phyloP scores from a whole-genome alignment of 1,140 invertebrate species.

The Meloidogyne exigua region DNA sequence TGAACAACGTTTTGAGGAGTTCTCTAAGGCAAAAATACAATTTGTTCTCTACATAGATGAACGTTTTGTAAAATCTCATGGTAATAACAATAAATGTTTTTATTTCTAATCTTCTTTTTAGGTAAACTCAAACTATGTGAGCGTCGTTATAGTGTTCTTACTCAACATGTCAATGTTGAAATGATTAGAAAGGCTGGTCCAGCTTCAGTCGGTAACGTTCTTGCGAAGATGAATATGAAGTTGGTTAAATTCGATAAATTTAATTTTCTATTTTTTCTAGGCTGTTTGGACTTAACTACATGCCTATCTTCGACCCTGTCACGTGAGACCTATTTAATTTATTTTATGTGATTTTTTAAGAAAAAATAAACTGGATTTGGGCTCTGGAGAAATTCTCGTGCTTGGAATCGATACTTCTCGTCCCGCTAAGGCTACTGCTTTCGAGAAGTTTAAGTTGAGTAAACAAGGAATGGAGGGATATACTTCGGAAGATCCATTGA shows the following conservation, averaged over 20 bases:
- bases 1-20: constrained; percentile 10
- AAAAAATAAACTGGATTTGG: constrained; percentile 23
- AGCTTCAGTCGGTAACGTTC: constrained; percentile 27
- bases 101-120: neutral
- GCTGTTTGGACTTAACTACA: constrained; percentile 28
- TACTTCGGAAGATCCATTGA: constrained; percentile 23
- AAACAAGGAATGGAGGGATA: constrained; percentile 7
- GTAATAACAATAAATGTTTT: constrained; percentile 4
- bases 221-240: constrained; percentile 38
- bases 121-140: constrained; percentile 29
- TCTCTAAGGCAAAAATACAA: constrained; percentile 5
- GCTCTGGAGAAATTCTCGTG: constrained; percentile 29
- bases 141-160: constrained; percentile 8
- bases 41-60: constrained; percentile 33
- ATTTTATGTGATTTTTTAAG: constrained; percentile 19
- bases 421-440: constrained; percentile 24
- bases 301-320: constrained; percentile 12
- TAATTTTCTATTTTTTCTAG: neutral
- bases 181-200: constrained; percentile 10
- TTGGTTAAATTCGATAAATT: neutral
- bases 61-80: constrained; percentile 28
- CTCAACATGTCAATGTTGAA: constrained; percentile 30
- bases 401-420: constrained; percentile 27
- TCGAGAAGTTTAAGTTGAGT: constrained; percentile 12
- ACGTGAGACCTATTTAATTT: constrained; percentile 23